Evolutionary conservation across 2,888 invertebrate genomes (phyloP).

Genomic region (Steinernema carpocapsae): DNA sequence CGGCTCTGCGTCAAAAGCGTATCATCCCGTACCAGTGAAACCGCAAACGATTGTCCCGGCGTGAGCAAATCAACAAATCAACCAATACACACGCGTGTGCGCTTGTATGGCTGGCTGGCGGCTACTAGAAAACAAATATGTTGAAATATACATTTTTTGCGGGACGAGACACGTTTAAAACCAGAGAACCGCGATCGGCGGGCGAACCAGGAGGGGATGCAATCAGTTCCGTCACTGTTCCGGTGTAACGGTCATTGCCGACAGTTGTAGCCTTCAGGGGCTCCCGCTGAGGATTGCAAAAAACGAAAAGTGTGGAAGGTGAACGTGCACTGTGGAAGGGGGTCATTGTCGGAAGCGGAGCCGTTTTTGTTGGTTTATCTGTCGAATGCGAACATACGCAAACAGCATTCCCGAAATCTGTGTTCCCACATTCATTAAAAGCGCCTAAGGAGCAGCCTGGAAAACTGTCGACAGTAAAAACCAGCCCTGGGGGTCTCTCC

Average conservation of each 20-base stretch:
- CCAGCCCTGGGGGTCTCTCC: conserved; percentile 21
- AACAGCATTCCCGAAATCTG: too few relatives aligned
- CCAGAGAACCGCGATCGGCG: not conserved
- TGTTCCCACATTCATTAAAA: too few relatives aligned
- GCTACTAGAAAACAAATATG: conserved; percentile 34
- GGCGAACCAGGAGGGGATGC: not conserved
- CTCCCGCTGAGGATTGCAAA: too few relatives aligned
- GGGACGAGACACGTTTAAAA: not conserved
- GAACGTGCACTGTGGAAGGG: not conserved
- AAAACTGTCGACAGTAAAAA: conserved; percentile 33
- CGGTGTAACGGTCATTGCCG: conserved; percentile 2
- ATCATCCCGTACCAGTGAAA: conserved; percentile 35
- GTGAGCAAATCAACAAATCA: conserved; percentile 35
- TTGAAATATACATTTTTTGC: conserved; percentile 26
- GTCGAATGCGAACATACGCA: too few relatives aligned
- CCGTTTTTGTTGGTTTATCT: too few relatives aligned
- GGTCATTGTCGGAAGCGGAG: not conserved
- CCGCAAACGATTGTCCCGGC: conserved; percentile 35
- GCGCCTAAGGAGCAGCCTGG: conserved; percentile 4
- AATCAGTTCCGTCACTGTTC: not conserved
- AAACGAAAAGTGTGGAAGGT: not conserved
- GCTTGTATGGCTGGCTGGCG: not conserved
- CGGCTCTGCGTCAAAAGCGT: conserved; percentile 35
- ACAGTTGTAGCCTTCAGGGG: not conserved
- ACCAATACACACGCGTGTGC: conserved; percentile 25